Evolutionary conservation across 30 jellyfish, hydroid and myxozoan species (phyloP).

Genomic region (Rhopilema esculentum): DNA sequence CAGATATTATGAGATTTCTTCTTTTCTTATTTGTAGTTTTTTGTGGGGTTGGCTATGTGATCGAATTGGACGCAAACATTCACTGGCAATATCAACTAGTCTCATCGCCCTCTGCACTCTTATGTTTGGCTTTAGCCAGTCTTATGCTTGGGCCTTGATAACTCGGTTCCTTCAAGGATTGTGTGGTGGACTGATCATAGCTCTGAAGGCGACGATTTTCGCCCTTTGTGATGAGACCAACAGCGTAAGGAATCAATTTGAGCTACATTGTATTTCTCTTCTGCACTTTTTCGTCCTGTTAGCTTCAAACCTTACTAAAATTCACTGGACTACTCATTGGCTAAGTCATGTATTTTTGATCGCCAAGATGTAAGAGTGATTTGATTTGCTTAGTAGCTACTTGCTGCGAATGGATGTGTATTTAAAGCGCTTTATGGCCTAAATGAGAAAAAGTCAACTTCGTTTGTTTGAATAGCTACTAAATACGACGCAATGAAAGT

Average conservation of each 20-base stretch:
- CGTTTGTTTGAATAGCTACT: no score
- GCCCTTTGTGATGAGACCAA: slow-evolving; percentile 31
- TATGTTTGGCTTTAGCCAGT: slow-evolving; percentile 54
- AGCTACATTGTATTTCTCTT: neutral
- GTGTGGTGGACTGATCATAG: slow-evolving; percentile 46
- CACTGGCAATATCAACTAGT: slow-evolving; percentile 14
- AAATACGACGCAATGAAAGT: no score
- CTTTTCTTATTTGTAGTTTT: slow-evolving; percentile 29
- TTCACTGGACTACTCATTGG: no score
- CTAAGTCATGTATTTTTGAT: no score
- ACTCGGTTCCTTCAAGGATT: slow-evolving; percentile 50
- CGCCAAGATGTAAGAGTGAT: no score
- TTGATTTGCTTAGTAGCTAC: no score
- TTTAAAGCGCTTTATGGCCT: no score
- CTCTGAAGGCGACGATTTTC: slow-evolving; percentile 35
- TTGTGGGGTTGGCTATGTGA: slow-evolving; percentile 80
- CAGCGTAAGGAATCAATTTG: slow-evolving; percentile 1
- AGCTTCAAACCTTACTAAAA: no score
- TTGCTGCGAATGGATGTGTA: no score
- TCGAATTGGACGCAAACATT: slow-evolving; percentile 32
- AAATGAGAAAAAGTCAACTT: no score
- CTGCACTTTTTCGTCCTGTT: no score
- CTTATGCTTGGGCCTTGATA: slow-evolving; percentile 45
- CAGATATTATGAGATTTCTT: no score
- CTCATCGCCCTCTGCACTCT: slow-evolving; percentile 16